These are phyloP conservation scores for Urocolius indicus DNA, from an alignment of 2,113 vertebrate genomes.

Conservation along the genomic window DNA sequence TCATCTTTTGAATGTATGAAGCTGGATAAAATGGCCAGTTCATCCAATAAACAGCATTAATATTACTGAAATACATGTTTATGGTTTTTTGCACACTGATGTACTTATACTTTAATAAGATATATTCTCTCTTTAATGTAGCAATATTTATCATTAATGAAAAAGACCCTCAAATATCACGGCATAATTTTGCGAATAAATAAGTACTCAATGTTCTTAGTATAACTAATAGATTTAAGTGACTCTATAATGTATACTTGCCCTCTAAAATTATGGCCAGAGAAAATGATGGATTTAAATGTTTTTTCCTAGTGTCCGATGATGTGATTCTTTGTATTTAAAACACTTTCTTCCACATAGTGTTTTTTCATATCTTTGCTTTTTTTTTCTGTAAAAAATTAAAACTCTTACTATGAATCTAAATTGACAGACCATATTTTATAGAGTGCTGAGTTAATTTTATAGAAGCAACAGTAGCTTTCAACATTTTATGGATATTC, in stretches of 20 bases:
- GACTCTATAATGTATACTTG: too few species aligned
- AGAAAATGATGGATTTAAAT: neutral
- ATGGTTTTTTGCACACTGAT: accelerated
- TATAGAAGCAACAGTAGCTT: slow-evolving; percentile 8
- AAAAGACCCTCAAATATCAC: neutral
- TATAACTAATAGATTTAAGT: too few species aligned
- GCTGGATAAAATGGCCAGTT: neutral
- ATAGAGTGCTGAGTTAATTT: neutral
- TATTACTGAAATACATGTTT: neutral
- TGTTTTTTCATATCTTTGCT: neutral
- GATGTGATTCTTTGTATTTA: neutral
- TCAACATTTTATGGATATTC: slow-evolving; percentile 21
- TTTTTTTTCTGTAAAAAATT: neutral
- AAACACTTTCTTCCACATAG: neutral
- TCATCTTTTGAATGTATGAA: neutral
- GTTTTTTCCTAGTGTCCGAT: neutral
- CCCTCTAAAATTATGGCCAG: too few species aligned
- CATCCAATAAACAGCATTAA: neutral
- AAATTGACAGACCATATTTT: neutral
- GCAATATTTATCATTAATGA: neutral
- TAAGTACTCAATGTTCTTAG: neutral
- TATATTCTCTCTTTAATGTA: neutral
- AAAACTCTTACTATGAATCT: neutral
- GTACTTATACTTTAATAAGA: neutral
- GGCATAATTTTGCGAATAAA: neutral